Conservation (phyloP, 2,797 vertebrate species). For the Rachycentron canadum region DNA sequence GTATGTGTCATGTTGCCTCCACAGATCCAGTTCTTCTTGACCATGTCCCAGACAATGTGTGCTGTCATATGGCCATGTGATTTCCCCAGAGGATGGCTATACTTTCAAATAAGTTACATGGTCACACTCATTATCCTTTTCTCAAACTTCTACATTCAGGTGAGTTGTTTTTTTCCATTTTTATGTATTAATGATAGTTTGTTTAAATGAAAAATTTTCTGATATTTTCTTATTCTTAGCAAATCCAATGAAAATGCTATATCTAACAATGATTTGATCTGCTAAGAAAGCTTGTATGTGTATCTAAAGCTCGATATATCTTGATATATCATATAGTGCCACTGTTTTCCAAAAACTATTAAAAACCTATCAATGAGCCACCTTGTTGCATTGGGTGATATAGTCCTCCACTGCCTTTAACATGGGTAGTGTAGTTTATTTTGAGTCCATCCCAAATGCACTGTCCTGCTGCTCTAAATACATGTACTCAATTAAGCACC, state of each 20-base stretch:
- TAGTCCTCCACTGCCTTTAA: background rate
- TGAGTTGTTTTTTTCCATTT: conserved; percentile 65
- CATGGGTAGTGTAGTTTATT: background rate
- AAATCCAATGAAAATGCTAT: background rate
- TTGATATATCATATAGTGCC: background rate
- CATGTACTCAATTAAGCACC: background rate
- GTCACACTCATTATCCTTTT: conserved; percentile 93
- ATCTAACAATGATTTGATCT: background rate
- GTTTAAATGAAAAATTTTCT: background rate
- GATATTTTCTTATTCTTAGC: background rate
- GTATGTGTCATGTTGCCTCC: conserved; percentile 44
- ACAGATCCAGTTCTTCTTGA: conserved; percentile 95
- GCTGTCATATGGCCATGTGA: conserved; percentile 93
- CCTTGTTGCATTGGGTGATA: background rate
- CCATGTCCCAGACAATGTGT: conserved; percentile 91
- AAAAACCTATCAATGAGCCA: background rate
- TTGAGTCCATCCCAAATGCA: background rate
- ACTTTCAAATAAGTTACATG: conserved; percentile 95
- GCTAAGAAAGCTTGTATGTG: background rate
- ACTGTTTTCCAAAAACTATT: background rate
- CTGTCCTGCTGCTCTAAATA: background rate
- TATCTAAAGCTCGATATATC: background rate
- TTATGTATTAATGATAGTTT: background rate
- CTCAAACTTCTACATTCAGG: conserved; percentile 96
- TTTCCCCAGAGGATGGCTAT: conserved; percentile 94